Conservation (phyloP, 2,797 vertebrate genomes). For the Alcedo quadribrachys region DNA sequence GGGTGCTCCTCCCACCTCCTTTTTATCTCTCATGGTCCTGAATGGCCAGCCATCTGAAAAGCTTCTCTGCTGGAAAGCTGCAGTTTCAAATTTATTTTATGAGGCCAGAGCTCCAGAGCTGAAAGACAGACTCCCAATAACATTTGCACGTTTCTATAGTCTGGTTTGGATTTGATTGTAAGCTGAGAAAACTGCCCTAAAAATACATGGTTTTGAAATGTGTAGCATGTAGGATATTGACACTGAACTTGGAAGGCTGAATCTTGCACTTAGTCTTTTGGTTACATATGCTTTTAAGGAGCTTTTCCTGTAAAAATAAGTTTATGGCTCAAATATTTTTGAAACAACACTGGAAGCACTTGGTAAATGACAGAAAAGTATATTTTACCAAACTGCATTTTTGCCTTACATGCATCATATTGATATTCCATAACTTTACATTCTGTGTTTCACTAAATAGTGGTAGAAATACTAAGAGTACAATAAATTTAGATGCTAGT, state of each 20-base stretch:
- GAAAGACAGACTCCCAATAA: slow-evolving; percentile 55
- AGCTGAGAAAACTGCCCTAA: slow-evolving; percentile 44
- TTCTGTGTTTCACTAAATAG: neutral
- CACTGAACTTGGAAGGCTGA: neutral
- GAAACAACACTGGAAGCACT: neutral
- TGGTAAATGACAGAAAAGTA: neutral
- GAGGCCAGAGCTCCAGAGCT: slow-evolving; percentile 43
- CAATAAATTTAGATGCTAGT: neutral
- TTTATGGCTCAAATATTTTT: neutral
- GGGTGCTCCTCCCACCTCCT: slow-evolving; percentile 64
- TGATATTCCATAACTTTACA: neutral
- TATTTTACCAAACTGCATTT: neutral
- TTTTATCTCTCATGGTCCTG: slow-evolving; percentile 21
- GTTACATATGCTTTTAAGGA: neutral
- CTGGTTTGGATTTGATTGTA: slow-evolving; percentile 58
- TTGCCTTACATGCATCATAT: neutral
- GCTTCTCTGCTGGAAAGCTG: slow-evolving; percentile 21
- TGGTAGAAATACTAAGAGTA: neutral
- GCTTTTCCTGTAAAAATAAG: neutral
- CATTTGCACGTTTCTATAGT: slow-evolving; percentile 27
- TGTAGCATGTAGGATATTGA: neutral
- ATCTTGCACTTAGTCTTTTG: neutral
- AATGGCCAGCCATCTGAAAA: slow-evolving; percentile 24
- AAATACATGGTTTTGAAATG: slow-evolving; percentile 33
- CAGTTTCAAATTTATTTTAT: slow-evolving; percentile 60